A percentile compares a stretch with the other conserved stretches of the same genome.
Evolutionary conservation across 2,797 vertebrate species (phyloP).

Genomic region (Hafferia zeledoni): DNA sequence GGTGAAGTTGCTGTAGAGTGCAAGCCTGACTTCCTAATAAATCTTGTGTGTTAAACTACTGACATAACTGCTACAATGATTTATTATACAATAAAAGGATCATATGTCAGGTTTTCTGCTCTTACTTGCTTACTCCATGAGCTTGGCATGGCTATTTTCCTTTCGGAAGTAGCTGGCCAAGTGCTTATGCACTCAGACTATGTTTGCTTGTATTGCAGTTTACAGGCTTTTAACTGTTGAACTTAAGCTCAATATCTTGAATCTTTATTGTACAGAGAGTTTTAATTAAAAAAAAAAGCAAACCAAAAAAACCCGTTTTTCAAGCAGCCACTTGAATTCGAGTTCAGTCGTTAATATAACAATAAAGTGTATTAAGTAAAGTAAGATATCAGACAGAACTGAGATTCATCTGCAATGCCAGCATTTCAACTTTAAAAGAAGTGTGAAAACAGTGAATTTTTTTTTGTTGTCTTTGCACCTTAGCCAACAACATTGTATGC

Average conservation of each 20-base stretch:
- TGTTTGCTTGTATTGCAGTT: background rate
- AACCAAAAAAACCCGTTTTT: background rate
- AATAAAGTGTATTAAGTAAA: background rate
- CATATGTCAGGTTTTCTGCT: background rate
- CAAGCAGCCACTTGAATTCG: background rate
- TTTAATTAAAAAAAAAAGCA: background rate
- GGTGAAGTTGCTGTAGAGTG: background rate
- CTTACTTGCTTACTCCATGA: background rate
- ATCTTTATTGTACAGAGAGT: background rate
- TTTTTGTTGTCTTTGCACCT: background rate
- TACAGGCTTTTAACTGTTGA: background rate
- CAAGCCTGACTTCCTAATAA: background rate
- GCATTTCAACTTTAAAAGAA: background rate
- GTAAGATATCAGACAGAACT: background rate
- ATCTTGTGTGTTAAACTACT: background rate
- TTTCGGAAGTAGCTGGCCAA: background rate
- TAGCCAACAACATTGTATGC: background rate
- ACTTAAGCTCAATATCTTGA: background rate
- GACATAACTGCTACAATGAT: background rate
- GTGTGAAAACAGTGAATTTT: background rate
- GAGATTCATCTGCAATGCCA: background rate
- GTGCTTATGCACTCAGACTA: background rate
- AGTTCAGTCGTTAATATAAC: background rate
- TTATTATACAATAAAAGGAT: background rate
- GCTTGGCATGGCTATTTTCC: background rate